These are phyloP conservation scores for Microtus pennsylvanicus DNA, from an alignment of 2,113 vertebrate genomes.

Conservation along the genomic window DNA sequence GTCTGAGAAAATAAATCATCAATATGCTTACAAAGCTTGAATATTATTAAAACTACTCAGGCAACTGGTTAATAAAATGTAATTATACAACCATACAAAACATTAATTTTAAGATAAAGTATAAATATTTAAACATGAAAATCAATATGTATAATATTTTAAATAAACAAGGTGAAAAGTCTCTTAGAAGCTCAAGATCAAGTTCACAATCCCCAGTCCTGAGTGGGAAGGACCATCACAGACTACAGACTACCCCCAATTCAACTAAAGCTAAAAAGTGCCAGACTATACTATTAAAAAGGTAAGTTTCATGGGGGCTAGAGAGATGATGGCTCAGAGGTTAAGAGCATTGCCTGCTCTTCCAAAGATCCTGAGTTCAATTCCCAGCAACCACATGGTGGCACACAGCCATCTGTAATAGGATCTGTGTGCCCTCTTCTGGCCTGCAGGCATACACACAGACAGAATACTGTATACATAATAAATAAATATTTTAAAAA, in stretches of 20 bases:
- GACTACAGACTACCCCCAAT: not conserved
- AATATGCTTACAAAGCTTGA: not conserved
- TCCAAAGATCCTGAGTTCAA: too few relatives aligned
- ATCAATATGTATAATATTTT: not conserved
- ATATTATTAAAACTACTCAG: not conserved
- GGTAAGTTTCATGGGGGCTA: too few relatives aligned
- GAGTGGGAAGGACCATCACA: not conserved
- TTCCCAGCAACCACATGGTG: too few relatives aligned
- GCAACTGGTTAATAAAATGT: not conserved
- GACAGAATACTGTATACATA: too few relatives aligned
- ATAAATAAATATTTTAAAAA: not conserved
- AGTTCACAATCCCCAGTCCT: not conserved
- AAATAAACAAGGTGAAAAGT: not conserved
- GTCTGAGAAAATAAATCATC: not conserved
- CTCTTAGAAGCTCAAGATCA: not conserved
- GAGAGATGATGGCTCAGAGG: too few relatives aligned
- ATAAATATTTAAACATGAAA: not conserved
- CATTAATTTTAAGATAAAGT: not conserved
- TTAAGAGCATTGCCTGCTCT: too few relatives aligned
- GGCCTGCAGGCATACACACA: too few relatives aligned
- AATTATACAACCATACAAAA: not conserved
- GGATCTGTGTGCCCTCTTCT: too few relatives aligned
- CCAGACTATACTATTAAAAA: not conserved
- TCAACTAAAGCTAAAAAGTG: slow-evolving; percentile 12
- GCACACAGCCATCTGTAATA: too few relatives aligned